Conservation (phyloP, 2,113 vertebrate species). For the Balaeniceps rex region DNA sequence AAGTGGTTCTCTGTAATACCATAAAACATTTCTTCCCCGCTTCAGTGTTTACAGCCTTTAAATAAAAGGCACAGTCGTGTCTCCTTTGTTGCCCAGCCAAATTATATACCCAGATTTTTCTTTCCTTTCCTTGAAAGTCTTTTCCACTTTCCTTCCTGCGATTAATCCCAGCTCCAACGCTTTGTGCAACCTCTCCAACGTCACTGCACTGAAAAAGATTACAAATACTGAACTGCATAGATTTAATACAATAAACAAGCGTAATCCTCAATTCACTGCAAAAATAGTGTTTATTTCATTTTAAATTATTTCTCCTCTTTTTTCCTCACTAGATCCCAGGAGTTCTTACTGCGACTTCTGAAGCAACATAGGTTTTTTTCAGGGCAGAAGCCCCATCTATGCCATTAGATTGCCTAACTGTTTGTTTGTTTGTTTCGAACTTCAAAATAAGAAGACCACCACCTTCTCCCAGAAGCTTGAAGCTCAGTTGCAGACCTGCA, state of each 20-base stretch:
- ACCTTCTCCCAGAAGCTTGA: background rate
- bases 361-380: background rate
- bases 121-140: slow-evolving; percentile 18
- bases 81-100: slow-evolving; percentile 25
- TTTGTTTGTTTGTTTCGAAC: background rate
- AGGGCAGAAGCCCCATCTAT: background rate
- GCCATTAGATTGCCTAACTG: background rate
- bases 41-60: background rate
- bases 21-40: background rate
- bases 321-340: background rate
- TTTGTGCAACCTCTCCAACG: background rate
- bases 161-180: background rate
- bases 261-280: background rate
- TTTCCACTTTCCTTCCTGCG: background rate
- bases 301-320: background rate
- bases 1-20: background rate
- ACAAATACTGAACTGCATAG: background rate
- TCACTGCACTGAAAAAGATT: background rate
- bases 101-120: background rate
- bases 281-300: background rate
- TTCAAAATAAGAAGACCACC: background rate
- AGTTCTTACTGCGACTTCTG: background rate
- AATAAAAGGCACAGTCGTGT: background rate
- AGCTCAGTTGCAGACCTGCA: background rate
- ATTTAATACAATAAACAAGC: background rate